Base-by-base conservation (phyloP, 2,113 vertebrate species). In the Heterotilapia buettikoferi region DNA sequence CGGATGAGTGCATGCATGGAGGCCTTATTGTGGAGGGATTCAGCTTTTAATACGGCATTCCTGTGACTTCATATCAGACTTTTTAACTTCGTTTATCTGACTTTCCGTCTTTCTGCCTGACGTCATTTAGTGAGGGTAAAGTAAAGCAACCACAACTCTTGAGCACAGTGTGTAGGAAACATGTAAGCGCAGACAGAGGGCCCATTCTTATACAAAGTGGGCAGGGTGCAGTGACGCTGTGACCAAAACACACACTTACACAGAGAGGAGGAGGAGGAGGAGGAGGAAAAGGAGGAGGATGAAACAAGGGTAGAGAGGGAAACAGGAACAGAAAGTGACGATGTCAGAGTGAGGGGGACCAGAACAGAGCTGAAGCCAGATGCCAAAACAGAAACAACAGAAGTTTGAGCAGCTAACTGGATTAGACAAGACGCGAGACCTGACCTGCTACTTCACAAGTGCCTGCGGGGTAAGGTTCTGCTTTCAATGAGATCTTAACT, bases 251-350 rank as follows among this genome's bases (percentile, higher is more conserved):
- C 91, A 87, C 91, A 90, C 91, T 68, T 86, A 73, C 73, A 86
- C 84, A 90, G 8, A 80, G 29, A 63, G 59, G 61, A 66, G 61
- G 61, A 84, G 88, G 61, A 83, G 88, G 40, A 82, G 88, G 68
- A 82, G 89, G 87, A 78, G 71, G 43, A 76, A 18, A 19, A 50
- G 43, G 33, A 86, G 89, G 80, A 84, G 89, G 45, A 83, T 86
- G 68, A 90, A 92, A 94, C 84, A 88, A 59, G 81, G 56, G 83
- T 84, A 87, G 85, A 68, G 91, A 86, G 87, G 83, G 88, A 95
- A 96, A 94, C 88, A 93, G 93, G 95, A 96, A 95, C 93, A 94
- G 94, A 96, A 95, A 96, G 93, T 94, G 94, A 94, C 94, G 85
- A 94, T 91, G 88, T 94, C 82, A 94, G 88, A 89, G 86, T 92